Conservation (phyloP, 2,113 vertebrate genomes). For the Smithornis capensis region DNA sequence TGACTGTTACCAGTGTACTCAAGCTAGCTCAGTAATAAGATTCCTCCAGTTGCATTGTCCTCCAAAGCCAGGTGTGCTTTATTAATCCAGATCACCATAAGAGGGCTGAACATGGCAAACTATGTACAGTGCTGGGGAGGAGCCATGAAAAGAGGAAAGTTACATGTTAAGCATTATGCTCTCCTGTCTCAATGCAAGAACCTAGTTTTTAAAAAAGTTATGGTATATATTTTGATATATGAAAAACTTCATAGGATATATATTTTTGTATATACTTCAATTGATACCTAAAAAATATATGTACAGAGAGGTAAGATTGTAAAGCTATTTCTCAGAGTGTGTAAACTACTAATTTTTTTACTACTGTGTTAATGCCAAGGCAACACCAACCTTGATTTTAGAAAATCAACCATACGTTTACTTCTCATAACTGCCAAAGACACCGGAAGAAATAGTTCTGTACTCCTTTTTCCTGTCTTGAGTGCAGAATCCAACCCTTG, state of each 20-base stretch:
- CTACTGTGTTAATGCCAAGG: not conserved
- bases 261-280: not conserved
- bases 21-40: not conserved
- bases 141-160: not conserved
- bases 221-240: not conserved
- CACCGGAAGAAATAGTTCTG: not conserved
- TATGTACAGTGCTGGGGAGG: not conserved
- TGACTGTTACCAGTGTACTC: not conserved
- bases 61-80: not conserved
- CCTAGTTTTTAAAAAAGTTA: accelerated
- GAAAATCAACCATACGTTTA: not conserved
- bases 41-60: not conserved
- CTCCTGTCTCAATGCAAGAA: not conserved
- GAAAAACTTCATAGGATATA: not conserved
- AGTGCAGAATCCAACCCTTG: not conserved
- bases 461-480: not conserved
- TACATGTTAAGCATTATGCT: not conserved
- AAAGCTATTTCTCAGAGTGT: not conserved
- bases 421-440: not conserved
- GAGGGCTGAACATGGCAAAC: not conserved
- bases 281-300: not conserved
- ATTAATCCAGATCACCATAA: not conserved
- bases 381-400: not conserved
- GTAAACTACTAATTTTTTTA: not conserved
- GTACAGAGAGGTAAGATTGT: not conserved